These are phyloP conservation scores for Leucoraja erinaceus DNA, from an alignment of 2,113 vertebrate genomes.

Conservation along the genomic window DNA sequence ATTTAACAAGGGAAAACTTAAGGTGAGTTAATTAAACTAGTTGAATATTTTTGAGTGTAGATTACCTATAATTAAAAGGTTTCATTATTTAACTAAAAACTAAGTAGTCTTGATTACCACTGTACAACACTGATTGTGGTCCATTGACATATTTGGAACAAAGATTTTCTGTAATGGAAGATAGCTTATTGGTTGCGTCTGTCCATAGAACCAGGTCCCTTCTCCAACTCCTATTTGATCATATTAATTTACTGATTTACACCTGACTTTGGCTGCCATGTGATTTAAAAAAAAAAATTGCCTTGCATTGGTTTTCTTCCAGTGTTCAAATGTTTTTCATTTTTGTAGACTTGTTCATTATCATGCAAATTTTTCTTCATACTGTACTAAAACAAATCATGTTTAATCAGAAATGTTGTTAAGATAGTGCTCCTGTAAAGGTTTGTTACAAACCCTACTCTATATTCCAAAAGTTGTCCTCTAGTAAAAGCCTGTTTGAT, in stretches of 20 bases:
- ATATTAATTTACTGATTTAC: neutral
- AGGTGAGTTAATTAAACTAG: slow-evolving; percentile 58
- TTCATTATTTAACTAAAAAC: neutral
- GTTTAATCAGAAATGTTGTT: neutral
- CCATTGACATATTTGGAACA: neutral
- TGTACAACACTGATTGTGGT: neutral
- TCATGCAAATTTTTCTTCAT: neutral
- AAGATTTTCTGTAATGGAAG: neutral
- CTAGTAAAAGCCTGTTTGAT: neutral
- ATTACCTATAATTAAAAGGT: neutral
- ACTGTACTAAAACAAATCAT: neutral
- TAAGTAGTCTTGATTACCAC: neutral
- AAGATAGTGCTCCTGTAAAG: neutral
- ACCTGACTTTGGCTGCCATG: neutral
- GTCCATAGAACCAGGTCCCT: neutral
- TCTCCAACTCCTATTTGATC: no score
- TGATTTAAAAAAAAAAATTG: no score
- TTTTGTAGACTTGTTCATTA: neutral
- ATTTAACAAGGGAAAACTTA: slow-evolving; percentile 95
- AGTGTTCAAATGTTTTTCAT: neutral
- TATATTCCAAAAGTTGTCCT: neutral
- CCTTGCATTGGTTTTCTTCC: neutral
- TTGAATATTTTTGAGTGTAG: neutral
- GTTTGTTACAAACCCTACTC: neutral
- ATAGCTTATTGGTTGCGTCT: neutral